Conservation (phyloP, 2,888 invertebrate species). For the Zhuqinia jingwanae region DNA sequence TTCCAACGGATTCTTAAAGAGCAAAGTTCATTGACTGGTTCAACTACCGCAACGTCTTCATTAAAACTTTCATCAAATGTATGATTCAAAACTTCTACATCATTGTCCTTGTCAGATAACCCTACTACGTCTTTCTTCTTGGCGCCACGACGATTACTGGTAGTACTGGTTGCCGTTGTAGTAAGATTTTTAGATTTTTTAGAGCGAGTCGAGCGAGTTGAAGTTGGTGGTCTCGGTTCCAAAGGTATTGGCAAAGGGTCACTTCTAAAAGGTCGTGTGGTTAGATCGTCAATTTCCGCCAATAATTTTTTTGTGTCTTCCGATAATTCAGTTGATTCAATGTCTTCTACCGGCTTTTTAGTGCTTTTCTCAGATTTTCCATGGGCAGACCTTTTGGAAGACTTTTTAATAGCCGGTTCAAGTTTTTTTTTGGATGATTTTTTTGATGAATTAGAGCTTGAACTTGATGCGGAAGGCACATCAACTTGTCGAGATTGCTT, state of each 20-base stretch:
- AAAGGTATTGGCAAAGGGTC: neutral
- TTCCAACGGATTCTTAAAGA: constrained; percentile 30
- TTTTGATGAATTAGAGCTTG: too few relatives aligned
- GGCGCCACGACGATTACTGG: neutral
- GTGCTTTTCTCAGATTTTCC: neutral
- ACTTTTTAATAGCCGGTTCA: too few relatives aligned
- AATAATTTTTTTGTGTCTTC: constrained; percentile 2
- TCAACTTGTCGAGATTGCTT: neutral
- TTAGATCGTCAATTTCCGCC: neutral
- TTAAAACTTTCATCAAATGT: too few relatives aligned
- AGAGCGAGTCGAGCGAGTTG: too few relatives aligned
- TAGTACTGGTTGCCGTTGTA: neutral
- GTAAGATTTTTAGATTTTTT: neutral
- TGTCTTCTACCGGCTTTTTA: neutral
- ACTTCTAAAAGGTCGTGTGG: neutral
- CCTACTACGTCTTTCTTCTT: neutral
- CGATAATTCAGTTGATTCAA: neutral
- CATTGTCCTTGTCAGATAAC: neutral
- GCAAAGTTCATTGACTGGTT: neutral
- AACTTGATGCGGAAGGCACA: neutral
- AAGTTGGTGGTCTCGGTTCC: neutral
- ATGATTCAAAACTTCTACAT: neutral
- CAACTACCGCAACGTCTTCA: neutral
- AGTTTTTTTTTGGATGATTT: too few relatives aligned
- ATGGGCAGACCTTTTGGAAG: neutral